Base-by-base conservation (phyloP, 2,888 invertebrate species). In the Tuta absoluta region DNA sequence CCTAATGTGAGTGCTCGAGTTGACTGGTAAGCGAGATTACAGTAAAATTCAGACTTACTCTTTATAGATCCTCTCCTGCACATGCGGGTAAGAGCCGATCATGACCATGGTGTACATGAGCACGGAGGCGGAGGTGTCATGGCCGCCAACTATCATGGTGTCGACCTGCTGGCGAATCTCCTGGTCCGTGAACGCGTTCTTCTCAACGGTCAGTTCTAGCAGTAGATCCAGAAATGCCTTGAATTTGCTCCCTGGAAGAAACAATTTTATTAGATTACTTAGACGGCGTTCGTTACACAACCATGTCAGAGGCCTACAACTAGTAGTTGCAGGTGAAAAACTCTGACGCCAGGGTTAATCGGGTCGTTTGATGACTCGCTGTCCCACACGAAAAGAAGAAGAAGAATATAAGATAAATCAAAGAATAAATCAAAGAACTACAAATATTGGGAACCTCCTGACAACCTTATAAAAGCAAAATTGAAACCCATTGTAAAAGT, bases 81-180 rank as follows among this genome's bases (percentile, higher is more conserved):
- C 83, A 4, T 87, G 79, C 57, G 87, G 88, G 63, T 90, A 76
- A 0, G 85, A 82, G 0, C 90, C 92, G 7, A 93, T 69, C 67
- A 91, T 70, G 59, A 89, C 68, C 58, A 92, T 72, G 0, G 86
- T 82, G 66, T 82, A 92, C 81, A 88, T 84, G 1, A 90, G 78
- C 0, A 85, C 88, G 5, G 84, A 84, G 0, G 92, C 87, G 0
- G 89, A 85, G 0, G 92, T 92, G 68, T 92, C 90, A 71, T 91
- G 88, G 65, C 93, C 93, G 0, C 92, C 93, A 1, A 93, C 87
- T 65, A 93, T 92, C 82, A 93, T 93, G 0, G 93, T 93, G 68
- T 93, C 92, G 0, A 93, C 92, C 72, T 94, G 93, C 65, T 93
- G 92, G 66, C 92, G 78, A 10, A 94, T 82, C 72, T 93, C 92